Percentiles rank a stretch among this genome's conserved stretches.
These are phyloP conservation scores for Orthosia cruda DNA, from an alignment of 2,888 invertebrate genomes.

Conservation along the genomic window DNA sequence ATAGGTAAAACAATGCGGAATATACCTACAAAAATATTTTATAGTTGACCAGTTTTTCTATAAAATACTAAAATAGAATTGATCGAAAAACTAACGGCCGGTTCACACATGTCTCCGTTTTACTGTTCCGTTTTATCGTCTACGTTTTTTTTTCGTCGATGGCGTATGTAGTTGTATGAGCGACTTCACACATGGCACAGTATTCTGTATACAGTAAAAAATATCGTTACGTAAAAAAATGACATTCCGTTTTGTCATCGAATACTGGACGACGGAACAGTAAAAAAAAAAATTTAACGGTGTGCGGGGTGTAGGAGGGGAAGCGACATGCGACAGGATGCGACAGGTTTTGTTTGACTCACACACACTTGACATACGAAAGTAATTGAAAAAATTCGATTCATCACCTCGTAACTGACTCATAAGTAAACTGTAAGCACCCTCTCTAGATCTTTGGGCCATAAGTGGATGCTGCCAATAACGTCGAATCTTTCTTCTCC, in stretches of 20 bases:
- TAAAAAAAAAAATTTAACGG: too few relatives aligned
- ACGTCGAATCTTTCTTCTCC: conserved; percentile 62
- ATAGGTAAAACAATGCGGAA: too few relatives aligned
- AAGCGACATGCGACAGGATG: too few relatives aligned
- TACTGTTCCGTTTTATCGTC: background rate
- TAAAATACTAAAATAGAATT: too few relatives aligned
- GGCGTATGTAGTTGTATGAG: conserved; percentile 4
- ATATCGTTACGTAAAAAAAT: background rate
- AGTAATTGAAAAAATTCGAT: conserved; percentile 57
- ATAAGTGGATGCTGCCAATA: conserved; percentile 64
- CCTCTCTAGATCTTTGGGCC: conserved; percentile 53
- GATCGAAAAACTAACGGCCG: too few relatives aligned
- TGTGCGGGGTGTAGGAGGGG: background rate
- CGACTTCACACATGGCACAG: conserved; percentile 1
- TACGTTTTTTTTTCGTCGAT: background rate
- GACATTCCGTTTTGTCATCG: conserved; percentile 4
- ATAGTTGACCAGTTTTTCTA: too few relatives aligned
- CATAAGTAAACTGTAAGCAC: conserved; percentile 50
- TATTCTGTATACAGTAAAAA: conserved; percentile 6
- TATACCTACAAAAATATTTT: too few relatives aligned
- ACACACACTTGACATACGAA: conserved; percentile 25
- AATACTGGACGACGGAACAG: background rate
- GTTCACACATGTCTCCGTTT: conserved; percentile 4
- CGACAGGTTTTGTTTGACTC: background rate
- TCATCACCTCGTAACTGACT: conserved; percentile 55